A percentile compares a stretch with the other conserved stretches of the same genome.
Evolutionary conservation across 2,888 invertebrate species (phyloP).

Genomic region (Caenorhabditis plicata): DNA sequence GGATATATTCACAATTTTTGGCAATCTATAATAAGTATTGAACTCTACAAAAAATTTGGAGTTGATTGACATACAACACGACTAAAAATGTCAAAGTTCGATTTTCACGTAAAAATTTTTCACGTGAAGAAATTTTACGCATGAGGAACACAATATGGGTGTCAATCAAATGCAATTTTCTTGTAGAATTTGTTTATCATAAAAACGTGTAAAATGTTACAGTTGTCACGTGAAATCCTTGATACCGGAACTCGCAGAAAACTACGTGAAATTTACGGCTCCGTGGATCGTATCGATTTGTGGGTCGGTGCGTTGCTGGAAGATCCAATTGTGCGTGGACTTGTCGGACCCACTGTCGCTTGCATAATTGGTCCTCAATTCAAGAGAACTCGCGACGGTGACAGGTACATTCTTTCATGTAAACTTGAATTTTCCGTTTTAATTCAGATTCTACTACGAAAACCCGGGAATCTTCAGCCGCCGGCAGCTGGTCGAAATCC

Average conservation of each 20-base stretch:
- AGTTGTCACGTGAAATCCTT: constrained; percentile 58
- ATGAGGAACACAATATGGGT: too few species aligned
- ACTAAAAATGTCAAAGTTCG: too few species aligned
- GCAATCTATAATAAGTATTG: too few species aligned
- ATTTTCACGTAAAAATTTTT: too few species aligned
- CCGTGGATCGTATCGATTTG: constrained; percentile 66
- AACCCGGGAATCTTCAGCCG: constrained; percentile 66
- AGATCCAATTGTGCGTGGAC: constrained; percentile 67
- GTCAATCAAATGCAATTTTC: too few species aligned
- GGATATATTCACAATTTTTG: too few species aligned
- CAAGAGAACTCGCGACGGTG: constrained; percentile 68
- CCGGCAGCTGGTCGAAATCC: constrained; percentile 78
- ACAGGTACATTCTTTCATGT: constrained; percentile 47
- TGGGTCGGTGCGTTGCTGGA: constrained; percentile 70
- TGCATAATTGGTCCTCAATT: constrained; percentile 70
- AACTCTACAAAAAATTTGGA: too few species aligned
- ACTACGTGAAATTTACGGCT: constrained; percentile 52
- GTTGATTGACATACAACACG: too few species aligned
- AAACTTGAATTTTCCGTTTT: neutral
- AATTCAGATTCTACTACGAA: constrained; percentile 69
- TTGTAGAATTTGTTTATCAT: neutral
- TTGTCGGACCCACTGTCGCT: constrained; percentile 69
- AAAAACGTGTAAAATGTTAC: constrained; percentile 2
- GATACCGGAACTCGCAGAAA: constrained; percentile 50
- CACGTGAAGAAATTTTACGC: too few species aligned